phyloP scores from a whole-genome alignment of 2,888 invertebrate species.

The Agrochola lychnidis region DNA sequence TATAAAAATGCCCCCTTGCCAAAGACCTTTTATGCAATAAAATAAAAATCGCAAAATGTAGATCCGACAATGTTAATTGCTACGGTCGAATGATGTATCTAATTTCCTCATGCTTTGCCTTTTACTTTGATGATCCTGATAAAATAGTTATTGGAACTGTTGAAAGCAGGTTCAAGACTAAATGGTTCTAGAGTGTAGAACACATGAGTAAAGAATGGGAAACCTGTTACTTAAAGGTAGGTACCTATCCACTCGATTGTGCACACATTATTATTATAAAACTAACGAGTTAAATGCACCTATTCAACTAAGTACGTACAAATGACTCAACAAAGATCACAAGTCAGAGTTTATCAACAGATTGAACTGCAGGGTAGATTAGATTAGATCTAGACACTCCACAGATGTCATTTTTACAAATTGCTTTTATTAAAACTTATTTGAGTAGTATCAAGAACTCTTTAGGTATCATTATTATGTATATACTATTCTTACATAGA shows the following conservation, averaged over 20 bases:
- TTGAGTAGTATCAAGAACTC: neutral
- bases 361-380: neutral
- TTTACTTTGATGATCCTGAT: neutral
- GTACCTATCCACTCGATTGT: neutral
- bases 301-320: neutral
- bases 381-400: neutral
- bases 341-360: constrained; percentile 15
- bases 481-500: neutral
- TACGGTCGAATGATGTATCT: neutral
- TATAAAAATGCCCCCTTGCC: no score
- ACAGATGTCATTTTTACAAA: neutral
- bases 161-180: neutral
- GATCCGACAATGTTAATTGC: no score
- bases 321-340: neutral
- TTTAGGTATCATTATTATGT: neutral
- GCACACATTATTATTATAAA: neutral
- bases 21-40: no score
- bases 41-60: no score
- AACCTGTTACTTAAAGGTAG: neutral
- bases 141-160: neutral
- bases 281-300: constrained; percentile 1
- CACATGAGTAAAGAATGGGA: neutral
- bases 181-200: neutral
- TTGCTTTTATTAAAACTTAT: neutral
- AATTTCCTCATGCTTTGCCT: neutral